A percentile compares a stretch with the other conserved stretches of the same genome.
Evolutionary conservation across 1,140 invertebrate genomes (phyloP).

Genomic region (Trialeurodes vaporariorum): DNA sequence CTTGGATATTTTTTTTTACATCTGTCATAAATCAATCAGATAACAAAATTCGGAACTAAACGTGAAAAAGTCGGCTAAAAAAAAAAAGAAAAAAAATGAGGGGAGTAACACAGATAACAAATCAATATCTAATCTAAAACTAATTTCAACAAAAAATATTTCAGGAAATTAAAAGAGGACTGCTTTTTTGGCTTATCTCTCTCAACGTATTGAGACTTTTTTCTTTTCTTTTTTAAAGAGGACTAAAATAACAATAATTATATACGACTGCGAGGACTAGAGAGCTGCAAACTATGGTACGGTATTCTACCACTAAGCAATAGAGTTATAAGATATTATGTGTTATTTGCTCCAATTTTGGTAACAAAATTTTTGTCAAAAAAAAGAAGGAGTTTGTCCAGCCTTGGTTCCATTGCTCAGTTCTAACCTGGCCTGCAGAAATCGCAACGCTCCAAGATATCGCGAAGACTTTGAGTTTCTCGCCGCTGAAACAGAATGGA

Average conservation of each 20-base stretch:
- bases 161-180: no score
- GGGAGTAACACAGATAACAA: no score
- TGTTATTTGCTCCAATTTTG: not conserved
- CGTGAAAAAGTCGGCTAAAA: no score
- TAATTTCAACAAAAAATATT: no score
- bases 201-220: no score
- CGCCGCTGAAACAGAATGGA: conserved; percentile 43
- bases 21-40: no score
- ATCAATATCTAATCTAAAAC: no score
- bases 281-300: not conserved
- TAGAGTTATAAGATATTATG: not conserved
- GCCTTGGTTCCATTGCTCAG: conserved; percentile 16
- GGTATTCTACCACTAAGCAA: not conserved
- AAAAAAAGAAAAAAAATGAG: no score
- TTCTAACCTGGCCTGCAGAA: conserved; percentile 40
- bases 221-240: no score
- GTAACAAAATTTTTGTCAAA: not conserved
- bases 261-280: not conserved
- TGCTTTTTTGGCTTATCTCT: no score
- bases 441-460: conserved; percentile 64
- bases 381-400: conserved; percentile 9
- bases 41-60: no score
- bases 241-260: not conserved
- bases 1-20: no score
- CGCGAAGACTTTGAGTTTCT: conserved; percentile 54